Conservation (phyloP, 2,113 vertebrate species). For the Suncus etruscus region DNA sequence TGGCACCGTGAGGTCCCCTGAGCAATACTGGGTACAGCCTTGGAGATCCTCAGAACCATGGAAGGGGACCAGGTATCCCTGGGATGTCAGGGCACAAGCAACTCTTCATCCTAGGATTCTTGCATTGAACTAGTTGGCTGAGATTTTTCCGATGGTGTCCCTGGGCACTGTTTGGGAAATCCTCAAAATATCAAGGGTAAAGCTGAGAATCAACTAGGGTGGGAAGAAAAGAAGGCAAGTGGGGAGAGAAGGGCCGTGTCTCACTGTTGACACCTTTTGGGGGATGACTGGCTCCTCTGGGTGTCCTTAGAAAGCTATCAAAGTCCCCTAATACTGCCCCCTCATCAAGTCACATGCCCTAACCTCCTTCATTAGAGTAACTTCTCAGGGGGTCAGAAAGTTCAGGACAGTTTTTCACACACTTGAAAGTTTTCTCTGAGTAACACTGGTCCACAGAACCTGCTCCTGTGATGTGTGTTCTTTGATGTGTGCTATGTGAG, state of each 20-base stretch:
- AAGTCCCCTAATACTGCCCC: not conserved
- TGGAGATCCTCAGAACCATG: too few relatives aligned
- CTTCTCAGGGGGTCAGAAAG: not conserved
- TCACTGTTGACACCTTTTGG: not conserved
- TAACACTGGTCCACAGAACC: not conserved
- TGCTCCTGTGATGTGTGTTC: too few relatives aligned
- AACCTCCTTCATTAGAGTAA: not conserved
- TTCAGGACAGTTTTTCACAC: not conserved
- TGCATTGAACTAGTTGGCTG: too few relatives aligned
- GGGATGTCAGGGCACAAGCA: too few relatives aligned
- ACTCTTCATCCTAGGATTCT: too few relatives aligned
- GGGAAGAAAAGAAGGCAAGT: not conserved
- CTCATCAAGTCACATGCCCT: not conserved
- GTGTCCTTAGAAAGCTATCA: not conserved
- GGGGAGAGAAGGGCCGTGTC: not conserved
- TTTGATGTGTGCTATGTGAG: too few relatives aligned
- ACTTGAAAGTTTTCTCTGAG: not conserved
- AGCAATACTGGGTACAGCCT: too few relatives aligned
- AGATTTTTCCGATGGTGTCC: too few relatives aligned
- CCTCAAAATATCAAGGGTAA: too few relatives aligned
- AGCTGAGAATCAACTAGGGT: rapidly evolving
- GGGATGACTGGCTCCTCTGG: not conserved
- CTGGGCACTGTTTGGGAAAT: too few relatives aligned
- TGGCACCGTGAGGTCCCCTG: too few relatives aligned
- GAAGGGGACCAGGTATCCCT: too few relatives aligned